Percentiles rank a stretch among this genome's conserved stretches.
phyloP scores from a whole-genome alignment of 1,140 invertebrate genomes.

The Holotrichia oblita region DNA sequence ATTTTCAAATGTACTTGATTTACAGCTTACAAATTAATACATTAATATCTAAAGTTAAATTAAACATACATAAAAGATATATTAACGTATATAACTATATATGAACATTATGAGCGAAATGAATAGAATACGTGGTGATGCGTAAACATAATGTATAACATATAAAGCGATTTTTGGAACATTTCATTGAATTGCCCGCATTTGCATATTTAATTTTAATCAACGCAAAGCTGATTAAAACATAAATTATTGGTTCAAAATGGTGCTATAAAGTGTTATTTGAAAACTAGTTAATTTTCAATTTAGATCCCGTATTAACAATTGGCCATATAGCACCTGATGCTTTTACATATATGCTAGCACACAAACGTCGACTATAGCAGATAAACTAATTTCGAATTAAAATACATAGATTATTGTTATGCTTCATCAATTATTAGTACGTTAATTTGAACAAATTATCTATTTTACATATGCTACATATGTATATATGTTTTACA shows the following conservation, averaged over 20 bases:
- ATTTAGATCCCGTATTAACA: constrained; percentile 23
- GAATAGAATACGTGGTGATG: constrained; percentile 18
- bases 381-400: neutral
- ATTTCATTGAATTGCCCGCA: constrained; percentile 20
- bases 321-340: neutral
- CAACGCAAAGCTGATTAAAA: constrained; percentile 33
- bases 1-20: neutral
- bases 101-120: neutral
- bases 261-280: constrained; percentile 1
- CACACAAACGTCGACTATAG: neutral
- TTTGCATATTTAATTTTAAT: constrained; percentile 37
- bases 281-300: constrained; percentile 32
- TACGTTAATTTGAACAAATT: neutral
- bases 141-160: constrained; percentile 28
- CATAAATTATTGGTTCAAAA: constrained; percentile 25
- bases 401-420: neutral
- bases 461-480: neutral
- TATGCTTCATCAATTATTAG: neutral
- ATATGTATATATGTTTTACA: neutral
- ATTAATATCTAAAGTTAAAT: neutral
- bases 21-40: neutral
- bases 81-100: neutral
- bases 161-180: constrained; percentile 14
- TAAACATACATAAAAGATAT: neutral
- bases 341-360: neutral